Percentiles rank a stretch among this genome's conserved stretches.
phyloP scores from a whole-genome alignment of 2,888 invertebrate genomes.

The Melanotus villosus region DNA sequence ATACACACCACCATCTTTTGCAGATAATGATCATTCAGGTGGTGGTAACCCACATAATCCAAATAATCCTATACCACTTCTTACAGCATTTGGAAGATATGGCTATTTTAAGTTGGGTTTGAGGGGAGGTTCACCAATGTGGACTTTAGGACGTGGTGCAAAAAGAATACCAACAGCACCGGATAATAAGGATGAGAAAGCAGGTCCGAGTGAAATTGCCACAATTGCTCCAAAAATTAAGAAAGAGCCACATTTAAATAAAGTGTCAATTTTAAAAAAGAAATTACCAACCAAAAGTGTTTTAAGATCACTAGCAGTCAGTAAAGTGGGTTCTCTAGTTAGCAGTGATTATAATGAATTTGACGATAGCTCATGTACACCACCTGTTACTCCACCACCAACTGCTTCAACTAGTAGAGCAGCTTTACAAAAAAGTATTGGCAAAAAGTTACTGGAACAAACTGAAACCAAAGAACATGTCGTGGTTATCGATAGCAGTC shows the following conservation, averaged over 20 bases:
- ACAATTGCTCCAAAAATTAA: slow-evolving; percentile 61
- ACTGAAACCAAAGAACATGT: slow-evolving; percentile 56
- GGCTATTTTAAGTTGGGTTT: slow-evolving; percentile 76
- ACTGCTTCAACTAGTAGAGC: slow-evolving; percentile 56
- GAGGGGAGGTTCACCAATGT: slow-evolving; percentile 78
- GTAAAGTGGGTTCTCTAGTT: slow-evolving; percentile 71
- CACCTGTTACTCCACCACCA: slow-evolving; percentile 70
- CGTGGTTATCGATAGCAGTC: slow-evolving; percentile 56
- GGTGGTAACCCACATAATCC: slow-evolving; percentile 73
- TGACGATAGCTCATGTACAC: slow-evolving; percentile 73
- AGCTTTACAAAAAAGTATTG: slow-evolving; percentile 53
- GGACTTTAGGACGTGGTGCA: slow-evolving; percentile 69
- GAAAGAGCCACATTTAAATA: slow-evolving; percentile 69
- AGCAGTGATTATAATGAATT: slow-evolving; percentile 75
- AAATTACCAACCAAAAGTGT: slow-evolving; percentile 66
- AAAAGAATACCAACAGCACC: slow-evolving; percentile 65
- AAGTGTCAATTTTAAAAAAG: slow-evolving; percentile 75
- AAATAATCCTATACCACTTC: slow-evolving; percentile 73
- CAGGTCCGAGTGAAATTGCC: slow-evolving; percentile 42
- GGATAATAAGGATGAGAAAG: slow-evolving; percentile 53
- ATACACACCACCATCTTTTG: slow-evolving; percentile 60
- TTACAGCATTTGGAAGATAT: slow-evolving; percentile 73
- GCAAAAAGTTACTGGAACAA: slow-evolving; percentile 56
- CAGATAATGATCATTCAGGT: slow-evolving; percentile 57
- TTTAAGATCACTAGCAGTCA: slow-evolving; percentile 64